Conservation (phyloP, 1,140 invertebrate genomes). For the Rhynchophorus ferrugineus region DNA sequence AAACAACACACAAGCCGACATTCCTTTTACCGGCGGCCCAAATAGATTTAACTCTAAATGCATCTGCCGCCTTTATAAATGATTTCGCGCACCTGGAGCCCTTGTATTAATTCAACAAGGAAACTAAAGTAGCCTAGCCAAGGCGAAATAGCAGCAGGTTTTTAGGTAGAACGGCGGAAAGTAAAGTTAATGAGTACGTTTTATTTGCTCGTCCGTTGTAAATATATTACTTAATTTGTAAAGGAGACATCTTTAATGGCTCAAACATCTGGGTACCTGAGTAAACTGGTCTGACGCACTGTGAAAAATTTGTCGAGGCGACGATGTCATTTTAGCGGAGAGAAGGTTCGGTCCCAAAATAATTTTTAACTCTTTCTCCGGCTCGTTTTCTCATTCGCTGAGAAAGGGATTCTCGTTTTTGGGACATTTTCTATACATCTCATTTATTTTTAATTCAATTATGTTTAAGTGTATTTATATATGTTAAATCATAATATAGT, state of each 20-base stretch:
- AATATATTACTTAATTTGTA: slow-evolving; percentile 6
- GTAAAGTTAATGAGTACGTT: slow-evolving; percentile 8
- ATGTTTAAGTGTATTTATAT: too few species aligned
- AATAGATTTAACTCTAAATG: background rate
- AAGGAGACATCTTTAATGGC: background rate
- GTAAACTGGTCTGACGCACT: background rate
- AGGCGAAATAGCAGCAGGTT: slow-evolving; percentile 1
- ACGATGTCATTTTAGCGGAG: background rate
- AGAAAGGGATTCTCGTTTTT: too few species aligned
- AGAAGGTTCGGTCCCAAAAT: background rate
- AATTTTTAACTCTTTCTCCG: background rate
- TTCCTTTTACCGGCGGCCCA: background rate
- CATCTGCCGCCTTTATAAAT: slow-evolving; percentile 3
- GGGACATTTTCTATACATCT: too few species aligned
- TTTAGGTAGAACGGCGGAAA: background rate
- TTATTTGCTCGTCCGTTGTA: slow-evolving; percentile 1
- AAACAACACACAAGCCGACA: background rate
- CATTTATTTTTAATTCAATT: too few species aligned
- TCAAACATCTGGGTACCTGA: background rate
- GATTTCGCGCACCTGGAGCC: background rate
- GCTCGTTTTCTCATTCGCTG: too few species aligned
- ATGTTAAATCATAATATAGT: too few species aligned
- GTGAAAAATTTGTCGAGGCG: background rate
- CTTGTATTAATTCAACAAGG: slow-evolving; percentile 6
- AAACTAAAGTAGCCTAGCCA: slow-evolving; percentile 4